phyloP scores from a whole-genome alignment of 2,113 vertebrate genomes.

The Ptilorrhoa leucosticta region DNA sequence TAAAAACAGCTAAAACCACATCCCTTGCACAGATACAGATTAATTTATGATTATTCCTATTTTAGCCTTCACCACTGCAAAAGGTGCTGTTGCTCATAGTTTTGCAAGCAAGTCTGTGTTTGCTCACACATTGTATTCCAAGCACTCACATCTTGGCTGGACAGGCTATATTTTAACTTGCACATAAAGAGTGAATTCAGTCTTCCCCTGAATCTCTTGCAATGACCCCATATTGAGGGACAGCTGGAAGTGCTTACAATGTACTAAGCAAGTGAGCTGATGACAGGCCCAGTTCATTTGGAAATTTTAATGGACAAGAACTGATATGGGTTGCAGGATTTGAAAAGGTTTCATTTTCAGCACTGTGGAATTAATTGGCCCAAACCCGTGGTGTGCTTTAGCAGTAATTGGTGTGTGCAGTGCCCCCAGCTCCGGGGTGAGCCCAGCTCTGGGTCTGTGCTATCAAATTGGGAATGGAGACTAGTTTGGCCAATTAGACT shows the following conservation, averaged over 20 bases:
- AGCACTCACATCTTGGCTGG: neutral
- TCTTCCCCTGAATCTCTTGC: neutral
- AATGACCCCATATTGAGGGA: neutral
- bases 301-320: constrained; percentile 27
- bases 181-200: neutral
- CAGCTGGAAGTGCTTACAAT: neutral
- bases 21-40: neutral
- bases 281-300: constrained; percentile 1
- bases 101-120: neutral
- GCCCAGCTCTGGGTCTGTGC: constrained; percentile 2
- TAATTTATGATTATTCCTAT: neutral
- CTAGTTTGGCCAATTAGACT: constrained; percentile 57
- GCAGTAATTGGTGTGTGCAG: constrained; percentile 31
- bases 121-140: neutral
- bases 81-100: neutral
- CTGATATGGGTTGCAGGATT: constrained; percentile 29
- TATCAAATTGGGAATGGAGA: neutral
- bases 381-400: neutral
- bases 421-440: neutral
- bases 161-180: neutral
- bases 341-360: constrained; percentile 45
- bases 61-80: neutral
- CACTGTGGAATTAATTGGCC: constrained; percentile 62
- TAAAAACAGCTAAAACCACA: neutral
- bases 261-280: neutral